phyloP scores from a whole-genome alignment of 2,888 invertebrate genomes.

The Uloborus plumipes region DNA sequence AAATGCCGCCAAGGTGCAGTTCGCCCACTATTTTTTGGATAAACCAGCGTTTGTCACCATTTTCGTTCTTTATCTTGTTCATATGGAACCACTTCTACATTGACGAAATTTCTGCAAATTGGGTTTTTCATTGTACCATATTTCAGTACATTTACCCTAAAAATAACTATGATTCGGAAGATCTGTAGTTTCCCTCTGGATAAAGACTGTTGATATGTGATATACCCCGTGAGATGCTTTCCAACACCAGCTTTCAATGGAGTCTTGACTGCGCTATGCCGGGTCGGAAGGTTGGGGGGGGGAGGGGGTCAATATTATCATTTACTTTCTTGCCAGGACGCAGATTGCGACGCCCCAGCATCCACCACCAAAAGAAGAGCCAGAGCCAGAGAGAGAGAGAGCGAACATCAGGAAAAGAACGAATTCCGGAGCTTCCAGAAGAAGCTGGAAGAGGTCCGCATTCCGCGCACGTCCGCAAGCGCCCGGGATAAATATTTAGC shows the following conservation, averaged over 20 bases:
- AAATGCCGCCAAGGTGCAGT: too few species aligned
- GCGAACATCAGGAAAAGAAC: not conserved
- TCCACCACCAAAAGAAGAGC: not conserved
- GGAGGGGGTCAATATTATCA: not conserved
- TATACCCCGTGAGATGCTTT: not conserved
- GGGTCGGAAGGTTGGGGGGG: not conserved
- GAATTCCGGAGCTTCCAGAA: not conserved
- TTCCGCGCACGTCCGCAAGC: constrained; percentile 49
- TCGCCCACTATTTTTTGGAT: too few species aligned
- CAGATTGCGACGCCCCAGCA: constrained; percentile 31
- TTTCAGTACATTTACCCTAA: too few species aligned
- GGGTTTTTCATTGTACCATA: too few species aligned
- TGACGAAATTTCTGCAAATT: too few species aligned
- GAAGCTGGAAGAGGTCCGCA: constrained; percentile 15
- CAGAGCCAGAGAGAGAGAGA: not conserved
- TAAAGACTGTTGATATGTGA: too few species aligned
- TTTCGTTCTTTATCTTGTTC: too few species aligned
- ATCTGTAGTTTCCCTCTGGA: too few species aligned
- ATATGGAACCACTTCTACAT: too few species aligned
- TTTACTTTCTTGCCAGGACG: constrained; percentile 3
- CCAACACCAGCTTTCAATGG: not conserved
- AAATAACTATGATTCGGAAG: too few species aligned
- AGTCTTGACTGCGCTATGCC: not conserved
- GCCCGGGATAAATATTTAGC: constrained; percentile 64
- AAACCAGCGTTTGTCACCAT: too few species aligned